phyloP scores from a whole-genome alignment of 2,797 vertebrate genomes.

The Notoglanidium macrostoma region DNA sequence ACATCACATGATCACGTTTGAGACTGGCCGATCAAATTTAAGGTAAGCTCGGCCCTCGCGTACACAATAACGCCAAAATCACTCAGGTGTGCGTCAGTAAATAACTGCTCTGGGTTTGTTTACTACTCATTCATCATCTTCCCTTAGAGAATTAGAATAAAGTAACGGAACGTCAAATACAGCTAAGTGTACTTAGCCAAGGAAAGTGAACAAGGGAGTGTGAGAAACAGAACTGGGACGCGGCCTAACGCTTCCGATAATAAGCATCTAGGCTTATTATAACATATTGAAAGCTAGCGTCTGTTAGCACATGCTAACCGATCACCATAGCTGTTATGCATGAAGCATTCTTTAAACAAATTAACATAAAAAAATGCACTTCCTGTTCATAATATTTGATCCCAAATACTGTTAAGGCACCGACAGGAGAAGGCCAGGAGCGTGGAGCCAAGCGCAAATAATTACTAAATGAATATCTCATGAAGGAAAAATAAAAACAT shows the following conservation, averaged over 20 bases:
- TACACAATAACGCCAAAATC: background rate
- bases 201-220: background rate
- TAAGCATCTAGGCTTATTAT: background rate
- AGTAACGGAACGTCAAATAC: background rate
- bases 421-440: background rate
- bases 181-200: background rate
- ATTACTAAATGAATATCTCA: conserved; percentile 4
- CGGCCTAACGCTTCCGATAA: background rate
- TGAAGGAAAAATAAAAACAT: background rate
- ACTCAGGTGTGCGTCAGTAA: background rate
- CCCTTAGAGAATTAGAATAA: background rate
- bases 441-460: background rate
- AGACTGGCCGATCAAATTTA: no score
- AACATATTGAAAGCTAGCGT: background rate
- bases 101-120: background rate
- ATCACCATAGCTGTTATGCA: no score
- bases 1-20: background rate
- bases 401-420: conserved; percentile 18
- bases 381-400: background rate
- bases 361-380: background rate
- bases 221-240: background rate
- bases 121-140: background rate
- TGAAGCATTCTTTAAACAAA: background rate
- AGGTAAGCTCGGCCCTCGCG: background rate
- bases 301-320: background rate